Conservation (phyloP, 2,797 vertebrate species). For the Pitangus sulphuratus region DNA sequence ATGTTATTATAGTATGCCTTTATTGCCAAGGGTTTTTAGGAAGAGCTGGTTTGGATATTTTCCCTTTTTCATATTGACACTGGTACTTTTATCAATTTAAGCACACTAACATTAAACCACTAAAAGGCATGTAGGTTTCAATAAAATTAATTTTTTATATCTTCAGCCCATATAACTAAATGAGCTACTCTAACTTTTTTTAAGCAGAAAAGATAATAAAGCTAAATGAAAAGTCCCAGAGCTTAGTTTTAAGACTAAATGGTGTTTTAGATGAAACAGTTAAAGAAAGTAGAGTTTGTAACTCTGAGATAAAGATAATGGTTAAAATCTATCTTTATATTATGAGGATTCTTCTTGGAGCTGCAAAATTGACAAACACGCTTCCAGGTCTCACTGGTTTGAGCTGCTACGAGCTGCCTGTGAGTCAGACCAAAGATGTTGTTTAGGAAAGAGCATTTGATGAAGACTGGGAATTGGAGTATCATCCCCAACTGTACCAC, state of each 20-base stretch:
- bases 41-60: neutral
- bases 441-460: neutral
- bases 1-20: neutral
- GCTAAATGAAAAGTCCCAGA: constrained; percentile 55
- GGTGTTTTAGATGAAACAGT: constrained; percentile 38
- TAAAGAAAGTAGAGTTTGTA: constrained; percentile 30
- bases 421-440: neutral
- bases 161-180: constrained; percentile 38
- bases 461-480: neutral
- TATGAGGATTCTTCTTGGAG: neutral
- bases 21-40: neutral
- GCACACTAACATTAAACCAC: constrained; percentile 10
- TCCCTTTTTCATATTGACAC: constrained; percentile 16
- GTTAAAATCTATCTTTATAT: neutral
- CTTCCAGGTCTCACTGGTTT: neutral
- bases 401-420: neutral
- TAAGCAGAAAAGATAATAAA: constrained; percentile 53
- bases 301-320: constrained; percentile 8
- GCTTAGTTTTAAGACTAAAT: constrained; percentile 36
- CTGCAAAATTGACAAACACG: neutral
- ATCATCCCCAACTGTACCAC: neutral
- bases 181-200: constrained; percentile 28
- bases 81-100: constrained; percentile 39
- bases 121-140: constrained; percentile 18
- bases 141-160: constrained; percentile 28